Evolutionary conservation across 2,113 vertebrate genomes (phyloP).

Genomic region (Lampris incognitus): DNA sequence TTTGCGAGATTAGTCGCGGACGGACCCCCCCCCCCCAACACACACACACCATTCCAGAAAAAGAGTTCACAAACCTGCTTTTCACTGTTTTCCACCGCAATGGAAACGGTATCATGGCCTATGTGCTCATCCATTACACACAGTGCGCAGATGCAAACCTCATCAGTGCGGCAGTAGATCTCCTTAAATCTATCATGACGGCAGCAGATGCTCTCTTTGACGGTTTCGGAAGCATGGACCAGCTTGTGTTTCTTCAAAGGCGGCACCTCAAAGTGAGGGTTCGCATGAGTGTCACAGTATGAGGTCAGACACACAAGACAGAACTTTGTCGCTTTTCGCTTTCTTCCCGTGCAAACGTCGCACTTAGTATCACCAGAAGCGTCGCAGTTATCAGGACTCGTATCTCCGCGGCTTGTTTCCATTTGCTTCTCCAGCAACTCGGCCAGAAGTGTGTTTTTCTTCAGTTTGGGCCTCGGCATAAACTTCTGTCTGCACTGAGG

Average conservation of each 20-base stretch:
- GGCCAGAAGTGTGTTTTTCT: slow-evolving; percentile 54
- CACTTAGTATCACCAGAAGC: slow-evolving; percentile 47
- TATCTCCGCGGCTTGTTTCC: not conserved
- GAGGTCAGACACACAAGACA: slow-evolving; percentile 57
- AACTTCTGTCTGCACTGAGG: slow-evolving; percentile 61
- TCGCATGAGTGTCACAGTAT: slow-evolving; percentile 55
- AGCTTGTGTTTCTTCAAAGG: slow-evolving; percentile 52
- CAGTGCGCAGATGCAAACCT: slow-evolving; percentile 47
- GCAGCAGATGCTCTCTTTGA: slow-evolving; percentile 50
- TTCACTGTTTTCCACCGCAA: slow-evolving; percentile 13
- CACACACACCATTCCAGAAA: no score
- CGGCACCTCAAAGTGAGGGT: slow-evolving; percentile 46
- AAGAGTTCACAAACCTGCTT: slow-evolving; percentile 34
- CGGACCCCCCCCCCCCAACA: no score
- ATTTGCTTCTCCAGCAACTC: slow-evolving; percentile 40
- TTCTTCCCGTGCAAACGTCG: slow-evolving; percentile 51
- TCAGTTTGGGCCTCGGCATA: slow-evolving; percentile 47
- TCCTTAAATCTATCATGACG: slow-evolving; percentile 53
- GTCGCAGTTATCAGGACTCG: not conserved
- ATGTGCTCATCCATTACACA: slow-evolving; percentile 55
- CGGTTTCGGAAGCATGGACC: slow-evolving; percentile 29
- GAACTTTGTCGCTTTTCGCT: slow-evolving; percentile 52
- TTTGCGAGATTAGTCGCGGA: no score
- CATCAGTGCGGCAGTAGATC: slow-evolving; percentile 56
- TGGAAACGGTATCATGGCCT: slow-evolving; percentile 44